Evolutionary conservation across 2,888 invertebrate genomes (phyloP), one percentile per base, ranked within the genome.

Genomic region (Ferrisia virgata): DNA sequence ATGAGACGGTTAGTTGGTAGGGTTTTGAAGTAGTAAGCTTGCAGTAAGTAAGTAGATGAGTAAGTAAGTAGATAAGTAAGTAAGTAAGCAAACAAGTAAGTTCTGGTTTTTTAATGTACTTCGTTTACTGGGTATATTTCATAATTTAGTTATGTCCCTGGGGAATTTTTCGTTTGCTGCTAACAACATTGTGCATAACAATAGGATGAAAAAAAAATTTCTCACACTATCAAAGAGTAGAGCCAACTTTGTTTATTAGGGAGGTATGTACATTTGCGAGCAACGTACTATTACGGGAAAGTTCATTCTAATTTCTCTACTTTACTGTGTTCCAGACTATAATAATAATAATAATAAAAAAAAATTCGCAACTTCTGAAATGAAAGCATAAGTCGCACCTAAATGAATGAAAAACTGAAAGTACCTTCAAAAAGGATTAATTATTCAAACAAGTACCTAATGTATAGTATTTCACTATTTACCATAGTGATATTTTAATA

Each of bases 81-180:
- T 53, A 22, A 64, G 64, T 28, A 64, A 64, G 64, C 64, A 25
- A 64, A 13, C 8, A 78, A 78, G 36, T 18, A 33, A 36, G 80
- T 80, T 43, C 80, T 47, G 31, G 80, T 47, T 80, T 78, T 80
- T 80, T 80, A 47, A 80, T 47, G 80, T 80, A n/a, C 40, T 47
- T 80, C 80, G 80, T 80, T 80, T 80, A 80, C 80, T 47, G 31
- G 40, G 39, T 47, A 80, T 80, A 80, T 80, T 80, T 80, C 80
- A 80, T 80, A 80, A 80, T 80, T 80, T 80, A 43, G 47, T 40
- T 80, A 47, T 47, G 80, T 80, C 47, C 18, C 80, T 40, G n/a
- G 47, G 47, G 80, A 80, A 64, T 64, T 80, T 80, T 80, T 80
- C 80, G 47, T 47, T 31, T 31, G 43, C 47, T 25, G 18, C 80